These are phyloP conservation scores for Tiliacea aurago DNA, from an alignment of 2,888 invertebrate species.

Conservation along the genomic window DNA sequence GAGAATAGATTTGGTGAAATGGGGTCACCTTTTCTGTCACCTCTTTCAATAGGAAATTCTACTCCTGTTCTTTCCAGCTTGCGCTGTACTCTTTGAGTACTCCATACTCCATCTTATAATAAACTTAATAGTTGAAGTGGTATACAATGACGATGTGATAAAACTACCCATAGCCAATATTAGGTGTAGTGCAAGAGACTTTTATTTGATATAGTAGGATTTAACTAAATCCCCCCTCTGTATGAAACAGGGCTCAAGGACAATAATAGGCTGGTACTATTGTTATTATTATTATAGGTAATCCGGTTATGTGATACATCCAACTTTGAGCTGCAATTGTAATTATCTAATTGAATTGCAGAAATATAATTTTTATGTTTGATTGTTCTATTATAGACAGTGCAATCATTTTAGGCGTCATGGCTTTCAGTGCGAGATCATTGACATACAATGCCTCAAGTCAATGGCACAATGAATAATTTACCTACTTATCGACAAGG, in stretches of 20 bases:
- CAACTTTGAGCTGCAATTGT: neutral
- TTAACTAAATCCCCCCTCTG: neutral
- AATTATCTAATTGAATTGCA: conserved; percentile 11
- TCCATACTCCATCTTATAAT: no score
- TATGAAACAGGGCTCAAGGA: neutral
- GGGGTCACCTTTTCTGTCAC: no score
- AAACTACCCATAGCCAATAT: no score
- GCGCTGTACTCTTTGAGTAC: no score
- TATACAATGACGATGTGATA: no score
- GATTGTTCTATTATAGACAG: conserved; percentile 27
- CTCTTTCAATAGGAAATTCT: no score
- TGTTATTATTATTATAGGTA: neutral
- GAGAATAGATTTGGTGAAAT: no score
- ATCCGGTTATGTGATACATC: neutral
- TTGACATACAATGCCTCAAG: conserved; percentile 68
- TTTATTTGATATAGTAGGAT: neutral
- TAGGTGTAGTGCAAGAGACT: no score
- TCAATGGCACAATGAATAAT: conserved; percentile 71
- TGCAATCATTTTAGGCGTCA: conserved; percentile 23
- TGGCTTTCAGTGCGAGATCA: conserved; percentile 56
- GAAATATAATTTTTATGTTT: conserved; percentile 3
- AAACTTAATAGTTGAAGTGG: no score
- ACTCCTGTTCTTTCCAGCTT: no score
- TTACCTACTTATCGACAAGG: conserved; percentile 67
- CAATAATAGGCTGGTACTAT: no score